Percentiles rank a stretch among this genome's conserved stretches.
phyloP scores from a whole-genome alignment of 2,888 invertebrate species.

The Andrena bucephala region DNA sequence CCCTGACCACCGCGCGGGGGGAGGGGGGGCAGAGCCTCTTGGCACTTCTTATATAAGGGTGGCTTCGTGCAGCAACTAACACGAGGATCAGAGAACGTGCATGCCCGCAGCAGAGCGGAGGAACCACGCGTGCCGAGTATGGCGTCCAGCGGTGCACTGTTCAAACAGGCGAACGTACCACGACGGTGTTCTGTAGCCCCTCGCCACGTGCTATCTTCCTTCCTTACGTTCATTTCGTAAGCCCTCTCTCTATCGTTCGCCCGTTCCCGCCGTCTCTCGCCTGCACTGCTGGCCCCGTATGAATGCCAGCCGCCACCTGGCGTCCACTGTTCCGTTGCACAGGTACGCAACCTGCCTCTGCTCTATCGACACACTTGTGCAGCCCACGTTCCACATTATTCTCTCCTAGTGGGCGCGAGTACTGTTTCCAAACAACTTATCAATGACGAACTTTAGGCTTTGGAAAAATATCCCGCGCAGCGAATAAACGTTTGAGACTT shows the following conservation, averaged over 20 bases:
- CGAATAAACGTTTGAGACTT: too few species aligned
- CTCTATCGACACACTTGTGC: slow-evolving; percentile 38
- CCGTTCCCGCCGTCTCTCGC: slow-evolving; percentile 64
- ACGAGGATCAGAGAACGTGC: slow-evolving; percentile 32
- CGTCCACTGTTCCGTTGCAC: slow-evolving; percentile 25
- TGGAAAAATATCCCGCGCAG: too few species aligned
- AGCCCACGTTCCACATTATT: too few species aligned
- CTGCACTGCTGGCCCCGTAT: slow-evolving; percentile 51
- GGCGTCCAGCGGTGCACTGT: slow-evolving; percentile 71
- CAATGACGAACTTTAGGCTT: too few species aligned
- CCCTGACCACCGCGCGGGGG: neutral
- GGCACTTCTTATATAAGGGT: slow-evolving; percentile 30
- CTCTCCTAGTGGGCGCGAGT: too few species aligned
- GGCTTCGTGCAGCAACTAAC: slow-evolving; percentile 24
- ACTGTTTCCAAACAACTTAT: too few species aligned
- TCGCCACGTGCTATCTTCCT: slow-evolving; percentile 49
- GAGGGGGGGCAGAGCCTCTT: neutral
- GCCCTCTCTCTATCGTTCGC: slow-evolving; percentile 64
- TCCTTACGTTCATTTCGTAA: slow-evolving; percentile 62
- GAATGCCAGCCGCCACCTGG: slow-evolving; percentile 58
- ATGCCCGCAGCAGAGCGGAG: slow-evolving; percentile 22
- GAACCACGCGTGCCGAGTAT: slow-evolving; percentile 49
- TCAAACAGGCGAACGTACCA: slow-evolving; percentile 53
- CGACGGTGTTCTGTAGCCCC: slow-evolving; percentile 55
- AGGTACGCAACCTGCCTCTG: slow-evolving; percentile 22